phyloP scores from a whole-genome alignment of 2,888 invertebrate genomes.

The Eupithecia subfuscata region DNA sequence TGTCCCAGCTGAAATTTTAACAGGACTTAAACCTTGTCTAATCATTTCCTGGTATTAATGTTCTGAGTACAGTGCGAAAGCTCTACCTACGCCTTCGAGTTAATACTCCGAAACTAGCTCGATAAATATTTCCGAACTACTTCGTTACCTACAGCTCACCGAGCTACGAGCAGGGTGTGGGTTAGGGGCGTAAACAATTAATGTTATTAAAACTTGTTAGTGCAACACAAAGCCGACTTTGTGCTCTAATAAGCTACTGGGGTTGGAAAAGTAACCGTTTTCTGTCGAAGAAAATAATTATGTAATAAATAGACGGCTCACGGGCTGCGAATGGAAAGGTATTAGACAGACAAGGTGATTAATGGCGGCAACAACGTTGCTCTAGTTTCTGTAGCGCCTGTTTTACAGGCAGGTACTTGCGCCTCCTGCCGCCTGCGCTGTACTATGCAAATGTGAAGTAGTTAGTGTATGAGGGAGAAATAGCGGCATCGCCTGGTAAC shows the following conservation, averaged over 20 bases:
- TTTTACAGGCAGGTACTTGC: conserved; percentile 54
- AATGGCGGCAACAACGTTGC: conserved; percentile 72
- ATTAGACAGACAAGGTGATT: conserved; percentile 81
- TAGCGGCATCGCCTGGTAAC: conserved; percentile 70
- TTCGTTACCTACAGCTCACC: conserved; percentile 59
- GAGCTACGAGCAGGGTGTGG: conserved; percentile 73
- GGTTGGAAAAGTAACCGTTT: conserved; percentile 63
- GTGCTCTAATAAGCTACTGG: conserved; percentile 65
- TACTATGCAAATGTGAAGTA: conserved; percentile 77
- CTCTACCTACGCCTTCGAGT: conserved; percentile 48
- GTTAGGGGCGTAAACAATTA: conserved; percentile 75
- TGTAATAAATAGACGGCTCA: conserved; percentile 76
- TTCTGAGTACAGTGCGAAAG: conserved; percentile 29
- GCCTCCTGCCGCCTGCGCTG: conserved; percentile 55
- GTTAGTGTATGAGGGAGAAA: conserved; percentile 69
- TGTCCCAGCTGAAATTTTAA: conserved; percentile 43
- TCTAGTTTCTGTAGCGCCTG: conserved; percentile 58
- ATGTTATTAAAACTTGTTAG: conserved; percentile 79
- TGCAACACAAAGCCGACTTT: conserved; percentile 63
- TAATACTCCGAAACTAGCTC: conserved; percentile 67
- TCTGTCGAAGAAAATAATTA: conserved; percentile 79
- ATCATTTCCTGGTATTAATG: conserved; percentile 52
- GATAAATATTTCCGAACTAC: conserved; percentile 70
- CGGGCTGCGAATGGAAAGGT: conserved; percentile 77
- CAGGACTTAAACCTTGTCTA: conserved; percentile 49